Evolutionary conservation across 2,113 vertebrate genomes (phyloP).

Genomic region (Chaetodon auriga): DNA sequence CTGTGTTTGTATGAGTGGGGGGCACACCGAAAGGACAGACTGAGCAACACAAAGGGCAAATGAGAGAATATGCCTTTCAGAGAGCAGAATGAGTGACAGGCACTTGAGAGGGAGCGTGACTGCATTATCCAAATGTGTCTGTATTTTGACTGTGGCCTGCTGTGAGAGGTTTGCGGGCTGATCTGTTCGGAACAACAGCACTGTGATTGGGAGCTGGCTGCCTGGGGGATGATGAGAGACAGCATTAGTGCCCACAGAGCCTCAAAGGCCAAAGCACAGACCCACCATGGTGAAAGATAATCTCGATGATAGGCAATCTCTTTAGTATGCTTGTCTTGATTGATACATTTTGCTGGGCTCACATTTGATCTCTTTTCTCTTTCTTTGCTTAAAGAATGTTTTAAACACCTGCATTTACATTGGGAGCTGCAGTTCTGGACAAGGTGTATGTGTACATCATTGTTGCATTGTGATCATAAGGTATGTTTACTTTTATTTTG

Average conservation of each 20-base stretch:
- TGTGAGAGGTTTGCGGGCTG: constrained; percentile 48
- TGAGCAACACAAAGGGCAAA: constrained; percentile 12
- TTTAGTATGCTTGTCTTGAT: constrained; percentile 49
- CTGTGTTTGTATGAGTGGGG: constrained; percentile 6
- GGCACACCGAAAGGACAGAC: neutral
- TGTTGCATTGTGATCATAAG: neutral
- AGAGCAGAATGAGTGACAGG: constrained; percentile 44
- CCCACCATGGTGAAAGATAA: constrained; percentile 60
- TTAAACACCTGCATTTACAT: constrained; percentile 7
- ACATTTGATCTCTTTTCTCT: constrained; percentile 5
- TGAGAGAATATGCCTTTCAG: constrained; percentile 8
- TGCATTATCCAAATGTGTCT: constrained; percentile 56
- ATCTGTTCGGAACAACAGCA: constrained; percentile 59
- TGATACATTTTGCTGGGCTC: constrained; percentile 30
- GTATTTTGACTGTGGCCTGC: constrained; percentile 47
- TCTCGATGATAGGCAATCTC: constrained; percentile 54
- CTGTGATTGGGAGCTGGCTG: constrained; percentile 62
- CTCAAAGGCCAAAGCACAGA: constrained; percentile 66
- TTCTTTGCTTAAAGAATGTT: constrained; percentile 21
- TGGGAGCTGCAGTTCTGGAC: neutral
- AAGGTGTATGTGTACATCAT: constrained; percentile 1
- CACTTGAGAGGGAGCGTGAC: constrained; percentile 45
- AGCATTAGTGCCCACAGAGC: constrained; percentile 63
- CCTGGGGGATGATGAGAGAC: constrained; percentile 66
- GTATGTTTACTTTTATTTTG: neutral